Base-by-base conservation (phyloP, 2,888 invertebrate genomes). In the Andrena dorsata region DNA sequence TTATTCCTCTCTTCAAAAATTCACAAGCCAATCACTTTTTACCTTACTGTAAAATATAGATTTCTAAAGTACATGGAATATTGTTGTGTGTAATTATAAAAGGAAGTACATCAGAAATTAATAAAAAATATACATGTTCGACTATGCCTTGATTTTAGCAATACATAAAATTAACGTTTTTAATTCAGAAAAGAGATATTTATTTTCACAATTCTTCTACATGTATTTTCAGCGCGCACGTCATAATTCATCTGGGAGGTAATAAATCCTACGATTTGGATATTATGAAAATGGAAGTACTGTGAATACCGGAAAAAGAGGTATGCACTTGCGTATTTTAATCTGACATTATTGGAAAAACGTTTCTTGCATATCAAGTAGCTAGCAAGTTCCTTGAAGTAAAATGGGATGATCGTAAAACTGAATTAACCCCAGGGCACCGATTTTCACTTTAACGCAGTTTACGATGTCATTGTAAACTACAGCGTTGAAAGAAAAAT, bases 291-390 rank as follows among this genome's bases (percentile, higher is more conserved):
- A 53, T 53, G 13, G 5, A 56, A 56, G 30, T 51, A 10, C 20
- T 5, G 26, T n/a, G 56, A 47, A 53, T 47, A 65, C 20, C n/a
- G 20, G 28, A 23, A 23, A 41, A 56, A 63, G 28, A 64, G 30
- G n/a, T 26, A 32, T 35, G 32, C 63, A 30, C 61, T 35, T 23
- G n/a, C 20, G 23, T 32, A 32, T n/a, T 35, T n/a, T 26, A 53
- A 28, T 20, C 53, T 20, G 26, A 73, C 64, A 5, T 64, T 41
- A 53, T 47, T 23, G 64, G 64, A 20, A 56, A 56, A 73, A 8
- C 56, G 30, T 73, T 53, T 41, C 56, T 65, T n/a, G 64, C 53
- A 56, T 73, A 56, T 23, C 8, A 65, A 65, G 51, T 16, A 65
- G 13, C 28, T 8, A 10, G 10, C 0, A 32, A 32, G 30, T 41